A percentile compares a stretch with the other conserved stretches of the same genome.
These are phyloP conservation scores for Turnix velox DNA, from an alignment of 2,113 vertebrate genomes.

Conservation along the genomic window DNA sequence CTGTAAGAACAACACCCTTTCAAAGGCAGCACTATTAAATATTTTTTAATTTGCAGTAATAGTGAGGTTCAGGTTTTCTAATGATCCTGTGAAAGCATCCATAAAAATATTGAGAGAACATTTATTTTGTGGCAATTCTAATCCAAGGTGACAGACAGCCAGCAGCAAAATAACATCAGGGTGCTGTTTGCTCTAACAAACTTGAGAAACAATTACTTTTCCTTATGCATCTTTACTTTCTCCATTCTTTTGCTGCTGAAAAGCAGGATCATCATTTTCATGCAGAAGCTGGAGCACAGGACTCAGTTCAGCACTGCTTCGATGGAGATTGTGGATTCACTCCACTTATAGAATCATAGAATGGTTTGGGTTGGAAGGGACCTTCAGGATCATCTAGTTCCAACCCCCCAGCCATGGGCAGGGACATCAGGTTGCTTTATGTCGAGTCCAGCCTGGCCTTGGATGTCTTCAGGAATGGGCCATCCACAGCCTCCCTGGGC, in stretches of 20 bases:
- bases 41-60: conserved; percentile 42
- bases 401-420: no score
- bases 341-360: no score
- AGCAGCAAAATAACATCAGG: background rate
- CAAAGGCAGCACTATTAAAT: background rate
- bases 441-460: no score
- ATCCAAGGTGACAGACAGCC: conserved; percentile 34
- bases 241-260: background rate
- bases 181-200: background rate
- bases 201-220: background rate
- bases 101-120: background rate
- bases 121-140: conserved; percentile 34
- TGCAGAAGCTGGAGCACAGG: background rate
- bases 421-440: no score
- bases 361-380: no score
- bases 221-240: background rate
- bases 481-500: no score
- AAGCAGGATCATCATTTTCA: background rate
- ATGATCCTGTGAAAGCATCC: background rate
- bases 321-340: no score
- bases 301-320: background rate
- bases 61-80: background rate
- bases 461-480: no score
- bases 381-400: no score
- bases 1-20: background rate